These are phyloP conservation scores for Strigamia transsilvanica DNA, from an alignment of 2,888 invertebrate species.

Conservation along the genomic window DNA sequence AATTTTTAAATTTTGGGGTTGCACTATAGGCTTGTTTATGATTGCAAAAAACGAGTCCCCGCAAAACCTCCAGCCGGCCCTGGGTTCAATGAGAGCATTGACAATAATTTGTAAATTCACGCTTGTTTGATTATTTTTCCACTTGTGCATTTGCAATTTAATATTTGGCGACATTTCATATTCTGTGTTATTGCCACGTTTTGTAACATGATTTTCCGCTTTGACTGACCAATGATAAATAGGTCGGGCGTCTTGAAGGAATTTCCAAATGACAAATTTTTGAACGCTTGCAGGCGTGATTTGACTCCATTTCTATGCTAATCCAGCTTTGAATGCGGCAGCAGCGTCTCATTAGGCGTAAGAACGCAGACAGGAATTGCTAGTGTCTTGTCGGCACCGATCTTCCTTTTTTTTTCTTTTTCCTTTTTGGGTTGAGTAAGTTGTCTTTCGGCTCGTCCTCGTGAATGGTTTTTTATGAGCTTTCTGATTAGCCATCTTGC, in stretches of 20 bases:
- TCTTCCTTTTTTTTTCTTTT: neutral
- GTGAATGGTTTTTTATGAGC: constrained; percentile 19
- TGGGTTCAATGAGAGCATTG: no score
- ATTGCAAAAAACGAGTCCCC: no score
- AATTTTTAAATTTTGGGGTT: no score
- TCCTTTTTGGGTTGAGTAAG: neutral
- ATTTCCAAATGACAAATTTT: constrained; percentile 39
- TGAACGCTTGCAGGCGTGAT: constrained; percentile 42
- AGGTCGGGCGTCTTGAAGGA: constrained; percentile 26
- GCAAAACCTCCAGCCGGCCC: no score
- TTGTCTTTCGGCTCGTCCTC: neutral
- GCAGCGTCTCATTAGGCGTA: constrained; percentile 43
- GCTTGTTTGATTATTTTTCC: no score
- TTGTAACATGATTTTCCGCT: neutral
- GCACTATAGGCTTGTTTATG: no score
- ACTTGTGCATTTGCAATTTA: no score
- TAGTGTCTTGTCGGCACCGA: constrained; percentile 26
- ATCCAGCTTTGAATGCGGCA: constrained; percentile 41
- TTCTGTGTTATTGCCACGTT: neutral
- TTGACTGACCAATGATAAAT: constrained; percentile 24
- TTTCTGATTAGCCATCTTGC: constrained; percentile 40
- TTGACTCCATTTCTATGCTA: constrained; percentile 48
- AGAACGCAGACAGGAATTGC: constrained; percentile 41
- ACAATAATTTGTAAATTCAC: no score
- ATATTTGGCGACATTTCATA: neutral